These are phyloP conservation scores for Rhinogobius similis DNA, from an alignment of 2,113 vertebrate species.

Conservation along the genomic window DNA sequence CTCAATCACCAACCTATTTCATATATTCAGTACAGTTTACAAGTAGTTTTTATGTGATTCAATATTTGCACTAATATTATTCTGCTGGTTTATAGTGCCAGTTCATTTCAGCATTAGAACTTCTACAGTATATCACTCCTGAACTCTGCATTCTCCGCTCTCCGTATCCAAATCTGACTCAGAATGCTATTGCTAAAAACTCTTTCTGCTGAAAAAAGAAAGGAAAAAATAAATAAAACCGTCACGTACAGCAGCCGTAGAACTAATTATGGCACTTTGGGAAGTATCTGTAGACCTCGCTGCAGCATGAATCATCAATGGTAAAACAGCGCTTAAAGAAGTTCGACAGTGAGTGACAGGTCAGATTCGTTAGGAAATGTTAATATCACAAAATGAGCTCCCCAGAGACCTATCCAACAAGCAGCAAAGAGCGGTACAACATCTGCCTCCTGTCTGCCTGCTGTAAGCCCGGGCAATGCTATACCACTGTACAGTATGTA, in stretches of 20 bases:
- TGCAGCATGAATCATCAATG: background rate
- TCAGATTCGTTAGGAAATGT: constrained; percentile 16
- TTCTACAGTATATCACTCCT: too few species aligned
- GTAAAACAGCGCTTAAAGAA: constrained; percentile 1
- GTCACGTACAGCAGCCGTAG: background rate
- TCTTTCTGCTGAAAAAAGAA: background rate
- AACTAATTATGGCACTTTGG: background rate
- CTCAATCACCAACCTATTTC: background rate
- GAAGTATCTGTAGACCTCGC: background rate
- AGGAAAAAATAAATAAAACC: too few species aligned
- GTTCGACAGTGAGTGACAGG: constrained; percentile 8
- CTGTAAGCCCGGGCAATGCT: constrained; percentile 36
- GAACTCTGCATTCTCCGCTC: too few species aligned
- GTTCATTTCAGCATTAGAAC: too few species aligned
- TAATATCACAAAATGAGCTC: constrained; percentile 21
- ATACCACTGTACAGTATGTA: constrained; percentile 38
- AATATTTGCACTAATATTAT: too few species aligned
- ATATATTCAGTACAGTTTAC: too few species aligned
- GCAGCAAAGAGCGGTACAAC: constrained; percentile 43
- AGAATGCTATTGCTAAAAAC: too few species aligned
- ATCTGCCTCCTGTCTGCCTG: constrained; percentile 47
- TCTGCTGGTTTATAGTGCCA: too few species aligned
- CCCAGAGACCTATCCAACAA: constrained; percentile 33
- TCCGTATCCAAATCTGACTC: background rate
- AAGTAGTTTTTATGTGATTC: too few species aligned